Base-by-base conservation (phyloP, 2,888 invertebrate genomes). In the Pandemis heparana region DNA sequence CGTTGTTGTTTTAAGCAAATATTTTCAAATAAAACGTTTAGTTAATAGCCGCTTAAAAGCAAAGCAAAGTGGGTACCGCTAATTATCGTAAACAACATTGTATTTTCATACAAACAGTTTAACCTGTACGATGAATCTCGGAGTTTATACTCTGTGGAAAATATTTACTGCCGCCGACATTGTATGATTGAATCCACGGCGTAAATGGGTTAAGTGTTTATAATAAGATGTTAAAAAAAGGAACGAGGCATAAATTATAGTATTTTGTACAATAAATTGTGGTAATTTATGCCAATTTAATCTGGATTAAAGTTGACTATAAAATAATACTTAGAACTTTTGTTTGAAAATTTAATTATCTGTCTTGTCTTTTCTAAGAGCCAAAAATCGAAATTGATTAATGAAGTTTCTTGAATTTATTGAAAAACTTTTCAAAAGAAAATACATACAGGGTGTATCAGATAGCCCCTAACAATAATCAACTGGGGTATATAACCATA, bases 71-170 rank as follows among this genome's bases (percentile, higher is more conserved):
- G 48, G 16, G 8, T 9, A 39, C 38, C 60, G 7, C 39, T 53
- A 66, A 18, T 61, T 51, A 67, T 51, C 61, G 62, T 71, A 67
- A 71, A 71, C 38, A 43, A 71, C 71, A 66, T 71, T 71, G 66
- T 71, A 67, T 63, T 65, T 71, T 59, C 59, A 59, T 66, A 32
- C 41, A 60, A 71, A 62, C 71, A 53, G 62, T 12, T 67, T 72
- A 43, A 68, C 38, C 14, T 62, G 14, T n/a, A 63, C 8, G 68
- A 62, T 72, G 63, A 63, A 72, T 72, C 67, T 68, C 41, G 10
- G 9, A 72, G 41, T 72, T 72, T 72, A 72, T 72, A 68, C 14
- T 8, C 56, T 18, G 39, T 39, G 16, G 32, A 39, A 63, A 23
- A 63, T 56, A 59, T 56, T 67, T 72, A 62, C 46, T 43, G 41